These are phyloP conservation scores for Trichosurus vulpecula DNA, from an alignment of 2,797 vertebrate genomes.

Conservation along the genomic window DNA sequence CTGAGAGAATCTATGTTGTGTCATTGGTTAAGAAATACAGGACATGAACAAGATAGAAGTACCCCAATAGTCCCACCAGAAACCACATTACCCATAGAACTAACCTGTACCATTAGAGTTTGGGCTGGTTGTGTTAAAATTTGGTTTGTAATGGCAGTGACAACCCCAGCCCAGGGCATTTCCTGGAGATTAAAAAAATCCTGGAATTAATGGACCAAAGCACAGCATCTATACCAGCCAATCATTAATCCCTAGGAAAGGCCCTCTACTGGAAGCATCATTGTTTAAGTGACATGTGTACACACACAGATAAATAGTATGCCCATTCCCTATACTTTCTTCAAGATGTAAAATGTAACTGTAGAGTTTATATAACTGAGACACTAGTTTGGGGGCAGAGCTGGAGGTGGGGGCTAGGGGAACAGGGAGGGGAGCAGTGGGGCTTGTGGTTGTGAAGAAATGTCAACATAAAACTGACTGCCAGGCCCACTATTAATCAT, in stretches of 20 bases:
- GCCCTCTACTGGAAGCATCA: slow-evolving; percentile 5
- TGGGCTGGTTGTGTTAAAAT: slow-evolving; percentile 30
- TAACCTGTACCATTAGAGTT: slow-evolving; percentile 38
- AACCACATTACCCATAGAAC: not conserved
- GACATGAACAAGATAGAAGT: not conserved
- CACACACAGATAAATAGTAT: not conserved
- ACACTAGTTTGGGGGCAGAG: not conserved
- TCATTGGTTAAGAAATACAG: not conserved
- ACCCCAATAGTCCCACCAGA: fast-evolving
- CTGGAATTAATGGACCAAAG: slow-evolving; percentile 62
- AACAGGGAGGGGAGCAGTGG: not conserved
- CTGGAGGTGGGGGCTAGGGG: not conserved
- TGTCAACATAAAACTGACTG: slow-evolving; percentile 4
- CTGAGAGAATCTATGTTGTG: slow-evolving; percentile 23
- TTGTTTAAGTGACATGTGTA: slow-evolving; percentile 43
- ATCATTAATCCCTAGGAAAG: slow-evolving; percentile 58
- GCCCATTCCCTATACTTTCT: not conserved
- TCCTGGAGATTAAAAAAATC: slow-evolving; percentile 7
- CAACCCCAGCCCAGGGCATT: slow-evolving; percentile 45
- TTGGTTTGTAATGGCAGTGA: not conserved
- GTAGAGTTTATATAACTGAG: not conserved
- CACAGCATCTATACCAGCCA: slow-evolving; percentile 28
- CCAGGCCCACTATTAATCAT: slow-evolving; percentile 1
- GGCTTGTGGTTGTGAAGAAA: not conserved
- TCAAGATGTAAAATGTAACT: not conserved